These are phyloP conservation scores for Macrochelys suwanniensis DNA, from an alignment of 2,797 vertebrate species.

Conservation along the genomic window DNA sequence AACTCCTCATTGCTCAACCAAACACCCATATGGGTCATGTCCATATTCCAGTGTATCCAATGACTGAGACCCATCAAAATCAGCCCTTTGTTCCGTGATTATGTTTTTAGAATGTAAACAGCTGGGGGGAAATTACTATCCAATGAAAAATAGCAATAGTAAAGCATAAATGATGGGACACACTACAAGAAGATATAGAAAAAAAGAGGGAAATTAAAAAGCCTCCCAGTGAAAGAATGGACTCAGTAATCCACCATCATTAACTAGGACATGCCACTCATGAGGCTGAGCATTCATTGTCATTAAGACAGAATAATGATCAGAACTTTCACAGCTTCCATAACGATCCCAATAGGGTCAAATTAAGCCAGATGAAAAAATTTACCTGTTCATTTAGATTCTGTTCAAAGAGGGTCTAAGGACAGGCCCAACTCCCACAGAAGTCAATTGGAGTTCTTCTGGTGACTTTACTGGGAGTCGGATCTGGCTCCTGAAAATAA, in stretches of 20 bases:
- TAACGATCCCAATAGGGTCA: neutral
- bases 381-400: neutral
- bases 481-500: neutral
- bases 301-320: neutral
- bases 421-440: neutral
- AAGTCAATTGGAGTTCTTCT: neutral
- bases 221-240: neutral
- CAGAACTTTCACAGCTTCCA: neutral
- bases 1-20: neutral
- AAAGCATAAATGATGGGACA: neutral
- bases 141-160: neutral
- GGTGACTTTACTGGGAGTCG: neutral
- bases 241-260: neutral
- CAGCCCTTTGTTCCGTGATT: neutral
- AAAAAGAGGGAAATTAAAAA: neutral
- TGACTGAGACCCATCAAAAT: neutral
- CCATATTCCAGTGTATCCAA: neutral
- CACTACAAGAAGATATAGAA: neutral
- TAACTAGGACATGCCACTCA: neutral
- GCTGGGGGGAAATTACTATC: neutral
- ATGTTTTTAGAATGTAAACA: neutral
- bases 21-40: neutral
- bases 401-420: neutral
- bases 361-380: neutral
- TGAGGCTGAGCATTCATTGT: neutral